Evolutionary conservation across 2,888 invertebrate genomes (phyloP).

Genomic region (Adelphocoris suturalis): DNA sequence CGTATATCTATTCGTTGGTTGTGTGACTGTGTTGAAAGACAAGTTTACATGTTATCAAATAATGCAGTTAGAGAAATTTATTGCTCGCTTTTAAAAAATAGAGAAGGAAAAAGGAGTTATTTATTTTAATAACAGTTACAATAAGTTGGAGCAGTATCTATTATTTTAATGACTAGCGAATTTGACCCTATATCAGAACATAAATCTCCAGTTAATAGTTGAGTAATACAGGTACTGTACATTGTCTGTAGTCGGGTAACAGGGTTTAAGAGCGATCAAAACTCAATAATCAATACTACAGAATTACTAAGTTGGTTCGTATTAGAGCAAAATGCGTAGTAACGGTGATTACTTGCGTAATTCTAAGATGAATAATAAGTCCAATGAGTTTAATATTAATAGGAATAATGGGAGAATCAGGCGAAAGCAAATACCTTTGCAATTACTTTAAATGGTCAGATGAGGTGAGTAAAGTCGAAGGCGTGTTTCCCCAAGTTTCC

Average conservation of each 20-base stretch:
- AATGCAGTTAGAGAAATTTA: no score
- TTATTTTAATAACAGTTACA: no score
- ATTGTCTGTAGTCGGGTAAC: not conserved
- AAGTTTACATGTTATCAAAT: no score
- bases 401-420: not conserved
- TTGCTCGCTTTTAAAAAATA: no score
- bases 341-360: not conserved
- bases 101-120: no score
- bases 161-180: no score
- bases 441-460: not conserved
- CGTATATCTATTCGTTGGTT: no score
- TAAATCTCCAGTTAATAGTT: no score
- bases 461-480: not conserved
- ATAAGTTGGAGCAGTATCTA: no score
- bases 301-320: not conserved
- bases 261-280: not conserved
- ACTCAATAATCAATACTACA: not conserved
- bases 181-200: no score
- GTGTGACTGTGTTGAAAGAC: no score
- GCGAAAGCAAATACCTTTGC: not conserved
- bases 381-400: slow-evolving; percentile 6
- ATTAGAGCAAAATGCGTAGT: not conserved
- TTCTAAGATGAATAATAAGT: not conserved
- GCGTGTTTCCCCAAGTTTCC: not conserved
- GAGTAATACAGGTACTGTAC: no score